Base-by-base conservation (phyloP, 2,888 invertebrate species). In the Plebejus argus region DNA sequence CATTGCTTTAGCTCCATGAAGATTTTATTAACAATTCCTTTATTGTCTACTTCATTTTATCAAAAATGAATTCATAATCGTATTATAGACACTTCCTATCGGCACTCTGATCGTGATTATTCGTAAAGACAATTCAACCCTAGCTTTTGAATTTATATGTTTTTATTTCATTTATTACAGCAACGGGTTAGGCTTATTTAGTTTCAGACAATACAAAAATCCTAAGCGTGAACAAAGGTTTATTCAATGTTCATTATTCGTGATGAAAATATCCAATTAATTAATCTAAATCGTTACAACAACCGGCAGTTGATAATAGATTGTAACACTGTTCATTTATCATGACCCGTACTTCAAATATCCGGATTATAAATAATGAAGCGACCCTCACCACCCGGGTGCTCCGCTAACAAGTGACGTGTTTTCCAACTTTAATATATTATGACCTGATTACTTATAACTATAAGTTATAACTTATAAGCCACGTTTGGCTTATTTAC, bases 301-400 rank as follows among this genome's bases (percentile, higher is more conserved):
- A 35, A 72, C 18, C 20, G n/a, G 28, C 8, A 20, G 4, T 35
- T 72, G 20, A 20, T 39, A 45, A 23, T 39, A 39, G 45, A 39
- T 70, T n/a, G 61, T 23, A 70, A 70, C 7, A 35, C 20, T 20
- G 45, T 39, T 45, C 45, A 72, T 72, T 72, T 39, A 72, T 72
- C 45, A 72, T 20, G 10, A 35, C 23, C 71, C 71, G 35, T 61
- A 20, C 71, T 45, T 72, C 71, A 72, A 72, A 39, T 72, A 72
- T 72, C 45, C 45, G 71, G 71, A 39, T 72, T 72, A 12, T 72
- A 20, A 72, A 45, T 72, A 72, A 72, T 72, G 20, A 45, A 72
- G n/a, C 39, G 1, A 23, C 20, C 35, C 71, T 20, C 12, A 20
- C 39, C 35, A 45, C 71, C 35, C 70, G 35, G 70, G 20, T 10